Conservation (phyloP, 2,797 vertebrate species). For the Rhinatrema bivittatum region DNA sequence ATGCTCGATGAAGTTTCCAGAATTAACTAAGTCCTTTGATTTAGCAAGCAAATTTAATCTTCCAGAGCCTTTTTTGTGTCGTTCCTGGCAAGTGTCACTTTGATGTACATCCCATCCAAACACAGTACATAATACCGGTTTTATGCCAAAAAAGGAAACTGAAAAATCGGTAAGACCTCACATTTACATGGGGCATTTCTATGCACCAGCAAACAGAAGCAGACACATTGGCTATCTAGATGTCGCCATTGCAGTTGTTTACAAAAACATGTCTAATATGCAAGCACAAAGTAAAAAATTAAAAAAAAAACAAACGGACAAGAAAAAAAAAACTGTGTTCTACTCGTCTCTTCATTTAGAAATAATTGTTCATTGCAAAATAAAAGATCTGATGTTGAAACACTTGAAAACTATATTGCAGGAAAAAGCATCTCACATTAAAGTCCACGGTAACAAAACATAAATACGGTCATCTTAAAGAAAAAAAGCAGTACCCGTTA, state of each 20-base stretch:
- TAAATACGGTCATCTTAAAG: slow-evolving; percentile 23
- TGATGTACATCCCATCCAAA: slow-evolving; percentile 26
- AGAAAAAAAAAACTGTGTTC: slow-evolving; percentile 18
- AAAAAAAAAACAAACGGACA: slow-evolving; percentile 32
- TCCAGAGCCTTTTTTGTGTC: slow-evolving; percentile 16
- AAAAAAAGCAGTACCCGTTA: background rate
- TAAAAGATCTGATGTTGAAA: background rate
- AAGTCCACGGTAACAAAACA: slow-evolving; percentile 29
- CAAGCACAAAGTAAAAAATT: too few species aligned
- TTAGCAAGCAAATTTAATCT: slow-evolving; percentile 15
- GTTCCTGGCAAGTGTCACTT: too few species aligned
- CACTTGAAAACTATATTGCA: slow-evolving; percentile 17
- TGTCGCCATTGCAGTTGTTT: slow-evolving; percentile 26
- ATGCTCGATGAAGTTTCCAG: slow-evolving; percentile 23
- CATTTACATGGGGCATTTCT: slow-evolving; percentile 29
- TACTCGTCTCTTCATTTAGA: slow-evolving; percentile 47
- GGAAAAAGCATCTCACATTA: slow-evolving; percentile 28
- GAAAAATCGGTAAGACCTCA: slow-evolving; percentile 40
- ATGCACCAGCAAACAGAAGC: slow-evolving; percentile 15
- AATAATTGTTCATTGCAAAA: slow-evolving; percentile 28
- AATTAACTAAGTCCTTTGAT: slow-evolving; percentile 17
- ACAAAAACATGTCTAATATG: slow-evolving; percentile 36
- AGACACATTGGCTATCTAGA: slow-evolving; percentile 44
- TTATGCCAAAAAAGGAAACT: slow-evolving; percentile 32
- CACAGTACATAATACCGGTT: slow-evolving; percentile 33